Percentiles rank a stretch among this genome's conserved stretches.
Evolutionary conservation across 2,888 invertebrate genomes (phyloP).

Genomic region (Apodemia hepburni): DNA sequence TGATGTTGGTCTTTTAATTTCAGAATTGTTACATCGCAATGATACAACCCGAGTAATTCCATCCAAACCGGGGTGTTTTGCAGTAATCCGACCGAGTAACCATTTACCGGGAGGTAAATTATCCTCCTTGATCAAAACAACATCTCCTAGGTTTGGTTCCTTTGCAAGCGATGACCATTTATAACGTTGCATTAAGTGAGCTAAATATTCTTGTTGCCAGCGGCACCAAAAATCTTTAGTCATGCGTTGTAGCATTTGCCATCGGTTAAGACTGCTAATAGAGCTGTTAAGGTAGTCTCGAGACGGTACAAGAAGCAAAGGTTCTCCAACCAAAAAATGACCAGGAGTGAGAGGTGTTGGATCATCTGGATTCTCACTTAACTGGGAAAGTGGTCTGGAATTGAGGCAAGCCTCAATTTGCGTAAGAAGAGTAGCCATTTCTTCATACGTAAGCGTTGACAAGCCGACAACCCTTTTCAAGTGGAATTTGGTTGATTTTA

Average conservation of each 20-base stretch:
- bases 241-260: slow-evolving; percentile 10
- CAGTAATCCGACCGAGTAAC: slow-evolving; percentile 20
- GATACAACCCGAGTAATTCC: slow-evolving; percentile 20
- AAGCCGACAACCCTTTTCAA: slow-evolving; percentile 23
- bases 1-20: slow-evolving; percentile 16
- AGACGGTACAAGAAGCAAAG: slow-evolving; percentile 26
- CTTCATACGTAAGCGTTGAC: slow-evolving; percentile 27
- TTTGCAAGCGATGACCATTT: neutral
- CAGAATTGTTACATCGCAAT: slow-evolving; percentile 12
- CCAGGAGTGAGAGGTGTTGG: slow-evolving; percentile 26
- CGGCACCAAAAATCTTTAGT: slow-evolving; percentile 7
- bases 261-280: slow-evolving; percentile 14
- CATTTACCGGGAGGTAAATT: slow-evolving; percentile 24
- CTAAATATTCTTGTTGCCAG: slow-evolving; percentile 6
- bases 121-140: slow-evolving; percentile 20
- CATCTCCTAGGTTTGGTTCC: slow-evolving; percentile 13
- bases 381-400: slow-evolving; percentile 26
- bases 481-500: slow-evolving; percentile 29
- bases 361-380: neutral
- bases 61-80: slow-evolving; percentile 23
- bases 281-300: slow-evolving; percentile 19
- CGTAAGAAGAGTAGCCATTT: slow-evolving; percentile 25
- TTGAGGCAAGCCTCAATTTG: slow-evolving; percentile 33
- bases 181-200: neutral
- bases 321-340: slow-evolving; percentile 30